Evolutionary conservation across 2,888 invertebrate genomes (phyloP), one percentile per base, ranked within the genome.

Genomic region (Apamea crenata): DNA sequence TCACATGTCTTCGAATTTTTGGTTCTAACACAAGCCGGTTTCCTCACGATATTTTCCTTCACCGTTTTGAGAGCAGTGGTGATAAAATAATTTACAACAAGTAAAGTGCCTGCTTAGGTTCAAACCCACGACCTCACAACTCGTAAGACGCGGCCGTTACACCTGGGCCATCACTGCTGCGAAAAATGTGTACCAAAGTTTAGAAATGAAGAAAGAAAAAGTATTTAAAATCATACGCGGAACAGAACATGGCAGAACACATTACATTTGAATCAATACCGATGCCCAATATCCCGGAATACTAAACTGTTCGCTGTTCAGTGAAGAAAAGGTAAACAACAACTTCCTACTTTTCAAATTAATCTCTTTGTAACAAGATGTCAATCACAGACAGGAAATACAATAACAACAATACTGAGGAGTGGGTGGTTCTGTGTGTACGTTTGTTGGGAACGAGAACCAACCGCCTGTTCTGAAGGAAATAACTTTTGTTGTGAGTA

Each of bases 381-480:
- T 81, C 79, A 79, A 79, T 79, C 81, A 56, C 81, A 56, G 63
- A 32, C 32, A 44, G 69, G 29, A 16, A 71, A 79, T 44, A 79
- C 61, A 81, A 81, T 47, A 72, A 53, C 25, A 81, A 71, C 53
- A 81, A 79, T 72, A 72, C 53, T 36, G 32, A 0, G 50, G n/a
- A 32, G 44, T 36, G 53, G n/a, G 53, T 16, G 53, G 16, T 2
- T 44, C 14, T 36, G 16, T 50, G 25, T 50, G 53, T 63, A 70
- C 40, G 40, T 44, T 36, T n/a, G 32, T 53, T 40, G 40, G 47
- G 36, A 56, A 12, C 18, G 25, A 32, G 18, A 44, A 32, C 69
- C 29, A 29, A 50, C 14, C 32, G 21, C 36, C 29, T 72, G 18
- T 44, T 56, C 25, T 2, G 18, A 8, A 6, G 25, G 14, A 40